A percentile compares a stretch with the other conserved stretches of the same genome.
Evolutionary conservation across 2,797 vertebrate genomes (phyloP).

Genomic region (Garrulus glandarius): DNA sequence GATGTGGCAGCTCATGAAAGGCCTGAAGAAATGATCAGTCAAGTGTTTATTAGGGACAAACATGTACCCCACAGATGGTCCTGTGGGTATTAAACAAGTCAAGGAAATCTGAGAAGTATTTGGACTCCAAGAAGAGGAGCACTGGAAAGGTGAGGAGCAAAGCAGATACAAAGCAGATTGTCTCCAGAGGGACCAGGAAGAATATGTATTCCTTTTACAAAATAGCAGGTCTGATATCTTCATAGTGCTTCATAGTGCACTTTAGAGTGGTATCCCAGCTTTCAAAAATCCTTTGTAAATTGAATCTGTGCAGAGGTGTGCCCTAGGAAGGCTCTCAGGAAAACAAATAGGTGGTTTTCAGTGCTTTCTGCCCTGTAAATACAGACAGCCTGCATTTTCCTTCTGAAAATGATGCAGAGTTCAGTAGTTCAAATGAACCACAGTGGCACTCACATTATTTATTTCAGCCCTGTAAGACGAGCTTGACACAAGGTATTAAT

Average conservation of each 20-base stretch:
- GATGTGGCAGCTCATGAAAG: neutral
- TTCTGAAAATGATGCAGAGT: neutral
- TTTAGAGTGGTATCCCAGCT: neutral
- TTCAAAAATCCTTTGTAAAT: neutral
- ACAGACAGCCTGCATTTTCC: neutral
- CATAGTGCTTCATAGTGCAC: neutral
- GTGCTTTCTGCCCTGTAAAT: conserved; percentile 9
- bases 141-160: neutral
- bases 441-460: neutral
- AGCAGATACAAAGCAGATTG: neutral
- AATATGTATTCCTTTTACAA: neutral
- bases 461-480: neutral
- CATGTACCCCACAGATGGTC: neutral
- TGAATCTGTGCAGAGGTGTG: neutral
- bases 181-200: neutral
- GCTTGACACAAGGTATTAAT: neutral
- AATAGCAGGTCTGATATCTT: neutral
- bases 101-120: neutral
- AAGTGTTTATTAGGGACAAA: neutral
- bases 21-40: neutral
- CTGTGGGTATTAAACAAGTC: neutral
- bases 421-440: neutral
- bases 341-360: neutral
- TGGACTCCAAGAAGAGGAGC: neutral
- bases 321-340: neutral